Evolutionary conservation across 2,797 vertebrate genomes (phyloP).

Genomic region (Dipus sagitta): DNA sequence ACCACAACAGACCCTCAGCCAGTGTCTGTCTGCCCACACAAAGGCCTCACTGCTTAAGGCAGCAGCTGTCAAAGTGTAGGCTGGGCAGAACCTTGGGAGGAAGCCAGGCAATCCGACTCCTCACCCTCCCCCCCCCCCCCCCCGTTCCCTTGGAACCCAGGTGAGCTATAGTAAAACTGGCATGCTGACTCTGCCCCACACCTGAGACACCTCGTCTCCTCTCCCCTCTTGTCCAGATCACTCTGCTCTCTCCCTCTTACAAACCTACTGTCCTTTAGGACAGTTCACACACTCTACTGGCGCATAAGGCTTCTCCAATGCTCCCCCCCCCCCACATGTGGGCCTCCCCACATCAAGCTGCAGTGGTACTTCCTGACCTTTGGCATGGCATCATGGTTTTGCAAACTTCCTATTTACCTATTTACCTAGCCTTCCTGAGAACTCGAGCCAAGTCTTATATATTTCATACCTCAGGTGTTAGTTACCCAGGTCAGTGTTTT

Average conservation of each 20-base stretch:
- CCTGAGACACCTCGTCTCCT: neutral
- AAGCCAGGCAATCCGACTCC: fast-evolving
- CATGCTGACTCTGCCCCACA: neutral
- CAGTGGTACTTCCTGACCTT: neutral
- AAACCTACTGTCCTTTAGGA: neutral
- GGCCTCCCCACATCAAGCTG: neutral
- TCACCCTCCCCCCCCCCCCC: too few relatives aligned
- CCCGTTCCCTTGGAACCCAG: neutral
- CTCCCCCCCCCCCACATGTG: neutral
- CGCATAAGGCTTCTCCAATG: neutral
- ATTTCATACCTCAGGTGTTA: neutral
- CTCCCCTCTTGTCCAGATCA: neutral
- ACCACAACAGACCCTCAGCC: neutral
- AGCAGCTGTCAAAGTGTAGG: neutral
- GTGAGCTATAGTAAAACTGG: neutral
- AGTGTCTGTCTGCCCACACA: neutral
- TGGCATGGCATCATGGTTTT: neutral
- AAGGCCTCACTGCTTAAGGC: neutral
- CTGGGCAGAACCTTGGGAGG: neutral
- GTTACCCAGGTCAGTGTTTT: neutral
- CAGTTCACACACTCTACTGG: neutral
- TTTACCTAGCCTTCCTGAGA: neutral
- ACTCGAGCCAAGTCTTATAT: neutral
- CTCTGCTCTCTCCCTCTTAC: neutral
- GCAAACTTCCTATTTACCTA: slow-evolving; percentile 29